Evolutionary conservation across 2,888 invertebrate genomes (phyloP), one percentile per base, ranked within the genome.

Genomic region (Phalera bucephala): DNA sequence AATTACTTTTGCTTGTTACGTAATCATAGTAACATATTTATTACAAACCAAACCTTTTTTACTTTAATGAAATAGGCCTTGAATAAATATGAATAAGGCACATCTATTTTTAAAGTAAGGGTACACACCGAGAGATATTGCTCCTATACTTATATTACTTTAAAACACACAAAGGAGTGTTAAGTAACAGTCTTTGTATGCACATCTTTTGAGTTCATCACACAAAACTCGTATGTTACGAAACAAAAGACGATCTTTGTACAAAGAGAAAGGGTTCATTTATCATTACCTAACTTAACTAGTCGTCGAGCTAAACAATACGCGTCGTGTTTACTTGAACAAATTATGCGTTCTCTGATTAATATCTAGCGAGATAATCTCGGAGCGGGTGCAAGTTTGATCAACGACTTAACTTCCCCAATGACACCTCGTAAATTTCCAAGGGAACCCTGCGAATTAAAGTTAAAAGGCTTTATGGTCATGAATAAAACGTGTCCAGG

Each of bases 351-450:
- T 41, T 48, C 44, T 44, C 57, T 57, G 64, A 69, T 74, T 62
- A 64, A 61, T 67, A 72, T 73, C 65, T 58, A 43, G 52, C 36
- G 48, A 63, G 66, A 72, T 73, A 69, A 75, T 76, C 70, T 63
- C 42, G 35, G 50, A 52, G 48, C 53, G 52, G 52, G 53, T 49
- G 43, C 42, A 69, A 76, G 63, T 77, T 76, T 76, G 70, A 80
- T 77, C 70, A 71, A 75, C 68, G 74, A 65, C 68, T 56, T 55
- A 78, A 81, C 72, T 82, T 79, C 67, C 55, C 44, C 64, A 71
- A 69, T 65, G 77, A 68, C 71, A 77, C 72, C 72, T 72, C 71
- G 72, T 80, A 79, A 81, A 79, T 80, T 75, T 59, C 47, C 46
- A 39, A 52, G 55, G 26, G 34, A 62, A 64, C 54, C 62, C 70